Percentiles rank a stretch among this genome's conserved stretches.
These are phyloP conservation scores for Drosophila trichaetosa DNA, from an alignment of 2,888 invertebrate genomes.

Conservation along the genomic window DNA sequence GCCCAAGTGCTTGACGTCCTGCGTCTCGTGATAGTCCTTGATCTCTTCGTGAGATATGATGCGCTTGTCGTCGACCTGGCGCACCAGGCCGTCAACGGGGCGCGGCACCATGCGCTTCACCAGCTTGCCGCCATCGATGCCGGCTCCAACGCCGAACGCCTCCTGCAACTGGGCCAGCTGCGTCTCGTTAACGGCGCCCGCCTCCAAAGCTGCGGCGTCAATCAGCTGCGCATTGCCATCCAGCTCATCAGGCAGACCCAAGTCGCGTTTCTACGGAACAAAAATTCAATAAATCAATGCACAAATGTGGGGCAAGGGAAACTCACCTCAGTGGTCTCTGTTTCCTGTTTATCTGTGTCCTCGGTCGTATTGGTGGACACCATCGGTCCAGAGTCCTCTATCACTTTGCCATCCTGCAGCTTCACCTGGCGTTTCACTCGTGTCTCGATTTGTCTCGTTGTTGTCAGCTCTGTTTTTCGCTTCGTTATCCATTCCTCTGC, in stretches of 20 bases:
- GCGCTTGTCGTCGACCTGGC: conserved; percentile 92
- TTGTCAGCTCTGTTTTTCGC: conserved; percentile 95
- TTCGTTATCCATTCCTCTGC: conserved; percentile 97
- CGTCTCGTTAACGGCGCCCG: conserved; percentile 62
- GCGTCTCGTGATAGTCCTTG: conserved; percentile 92
- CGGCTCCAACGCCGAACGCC: conserved; percentile 56
- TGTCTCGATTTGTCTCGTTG: conserved; percentile 95
- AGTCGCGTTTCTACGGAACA: conserved; percentile 77
- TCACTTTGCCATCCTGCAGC: conserved; percentile 95
- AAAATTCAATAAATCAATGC: not conserved
- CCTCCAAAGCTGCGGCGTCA: conserved; percentile 62
- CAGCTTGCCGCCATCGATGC: conserved; percentile 66
- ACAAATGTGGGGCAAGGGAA: not conserved
- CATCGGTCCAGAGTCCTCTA: conserved; percentile 95
- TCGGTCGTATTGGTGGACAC: conserved; percentile 96
- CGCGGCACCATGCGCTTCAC: conserved; percentile 86
- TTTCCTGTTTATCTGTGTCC: conserved; percentile 95
- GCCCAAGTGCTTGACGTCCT: conserved; percentile 92
- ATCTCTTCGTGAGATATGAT: conserved; percentile 93
- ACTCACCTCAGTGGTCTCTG: conserved; percentile 92
- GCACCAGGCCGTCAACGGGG: conserved; percentile 90
- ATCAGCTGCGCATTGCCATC: conserved; percentile 65
- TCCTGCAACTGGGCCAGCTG: conserved; percentile 68
- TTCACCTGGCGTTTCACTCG: conserved; percentile 95
- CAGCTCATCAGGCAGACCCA: conserved; percentile 79